phyloP scores from a whole-genome alignment of 23 tunicate species.

The Styela plicata region DNA sequence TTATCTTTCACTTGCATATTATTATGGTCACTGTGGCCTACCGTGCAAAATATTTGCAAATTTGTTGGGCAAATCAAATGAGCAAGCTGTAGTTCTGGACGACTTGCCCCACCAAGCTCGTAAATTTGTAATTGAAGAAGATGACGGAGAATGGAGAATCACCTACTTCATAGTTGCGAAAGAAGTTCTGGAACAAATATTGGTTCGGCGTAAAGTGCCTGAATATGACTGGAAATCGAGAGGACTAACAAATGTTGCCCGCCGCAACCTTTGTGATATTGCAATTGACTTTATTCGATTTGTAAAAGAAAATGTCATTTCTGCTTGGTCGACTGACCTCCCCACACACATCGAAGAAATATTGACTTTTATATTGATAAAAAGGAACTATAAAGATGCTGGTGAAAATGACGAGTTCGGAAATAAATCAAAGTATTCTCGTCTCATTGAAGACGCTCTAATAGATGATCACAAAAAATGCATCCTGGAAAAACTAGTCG shows the following conservation, averaged over 20 bases:
- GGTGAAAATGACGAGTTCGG: constrained; percentile 38
- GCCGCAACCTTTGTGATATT: constrained; percentile 16
- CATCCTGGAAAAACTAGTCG: constrained; percentile 19
- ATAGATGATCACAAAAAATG: constrained; percentile 26
- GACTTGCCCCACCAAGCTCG: constrained; percentile 33
- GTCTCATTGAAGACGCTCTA: constrained; percentile 34
- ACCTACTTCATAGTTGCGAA: constrained; percentile 48
- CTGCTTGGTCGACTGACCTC: neutral
- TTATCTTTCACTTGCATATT: constrained; percentile 38
- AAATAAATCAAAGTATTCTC: constrained; percentile 24
- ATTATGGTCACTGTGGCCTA: constrained; percentile 48
- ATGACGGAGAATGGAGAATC: constrained; percentile 39
- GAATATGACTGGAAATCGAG: neutral
- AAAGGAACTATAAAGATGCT: constrained; percentile 45
- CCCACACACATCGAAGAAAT: constrained; percentile 19
- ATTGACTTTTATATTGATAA: constrained; percentile 32
- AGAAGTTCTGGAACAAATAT: constrained; percentile 52
- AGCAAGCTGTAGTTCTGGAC: constrained; percentile 7
- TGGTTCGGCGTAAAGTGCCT: neutral
- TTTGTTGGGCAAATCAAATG: neutral
- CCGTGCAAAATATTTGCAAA: constrained; percentile 31
- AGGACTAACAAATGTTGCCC: constrained; percentile 16
- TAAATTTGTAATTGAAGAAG: constrained; percentile 34
- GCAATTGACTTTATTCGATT: constrained; percentile 42
- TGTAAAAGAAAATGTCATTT: constrained; percentile 9